Conservation (phyloP, 2,113 vertebrate genomes). For the Aepyceros melampus region DNA sequence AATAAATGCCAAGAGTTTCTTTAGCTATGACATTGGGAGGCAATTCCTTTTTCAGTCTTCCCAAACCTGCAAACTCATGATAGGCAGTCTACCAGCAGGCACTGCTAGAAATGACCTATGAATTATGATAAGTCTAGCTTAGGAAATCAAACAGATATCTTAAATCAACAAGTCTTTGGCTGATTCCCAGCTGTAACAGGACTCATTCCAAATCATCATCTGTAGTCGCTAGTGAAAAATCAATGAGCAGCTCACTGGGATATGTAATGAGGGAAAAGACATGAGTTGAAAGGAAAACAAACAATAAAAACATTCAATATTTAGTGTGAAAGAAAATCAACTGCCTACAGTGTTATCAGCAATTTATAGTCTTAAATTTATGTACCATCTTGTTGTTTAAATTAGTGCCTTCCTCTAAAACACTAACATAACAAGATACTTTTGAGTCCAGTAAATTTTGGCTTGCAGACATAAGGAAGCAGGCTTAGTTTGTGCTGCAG, state of each 20-base stretch:
- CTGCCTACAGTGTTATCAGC: background rate
- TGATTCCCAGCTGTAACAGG: background rate
- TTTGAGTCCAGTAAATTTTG: background rate
- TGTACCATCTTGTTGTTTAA: background rate
- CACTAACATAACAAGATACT: background rate
- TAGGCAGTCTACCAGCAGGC: constrained; percentile 21
- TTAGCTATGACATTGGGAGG: background rate
- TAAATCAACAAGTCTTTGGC: constrained; percentile 28
- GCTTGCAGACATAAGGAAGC: background rate
- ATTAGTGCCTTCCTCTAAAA: background rate
- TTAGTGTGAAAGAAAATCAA: background rate
- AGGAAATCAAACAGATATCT: constrained; percentile 43
- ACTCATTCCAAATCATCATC: constrained; percentile 27
- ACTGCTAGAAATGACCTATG: constrained; percentile 37
- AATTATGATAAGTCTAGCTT: background rate
- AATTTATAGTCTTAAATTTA: background rate
- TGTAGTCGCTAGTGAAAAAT: background rate
- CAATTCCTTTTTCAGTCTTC: constrained; percentile 34
- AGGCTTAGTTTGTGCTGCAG: background rate
- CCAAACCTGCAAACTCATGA: background rate
- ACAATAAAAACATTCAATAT: background rate
- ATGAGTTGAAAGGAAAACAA: background rate
- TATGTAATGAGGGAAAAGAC: background rate
- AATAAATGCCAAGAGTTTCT: background rate
- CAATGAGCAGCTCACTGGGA: background rate